These are phyloP conservation scores for Cherax quadricarinatus DNA, from an alignment of 1,140 invertebrate species.

Conservation along the genomic window DNA sequence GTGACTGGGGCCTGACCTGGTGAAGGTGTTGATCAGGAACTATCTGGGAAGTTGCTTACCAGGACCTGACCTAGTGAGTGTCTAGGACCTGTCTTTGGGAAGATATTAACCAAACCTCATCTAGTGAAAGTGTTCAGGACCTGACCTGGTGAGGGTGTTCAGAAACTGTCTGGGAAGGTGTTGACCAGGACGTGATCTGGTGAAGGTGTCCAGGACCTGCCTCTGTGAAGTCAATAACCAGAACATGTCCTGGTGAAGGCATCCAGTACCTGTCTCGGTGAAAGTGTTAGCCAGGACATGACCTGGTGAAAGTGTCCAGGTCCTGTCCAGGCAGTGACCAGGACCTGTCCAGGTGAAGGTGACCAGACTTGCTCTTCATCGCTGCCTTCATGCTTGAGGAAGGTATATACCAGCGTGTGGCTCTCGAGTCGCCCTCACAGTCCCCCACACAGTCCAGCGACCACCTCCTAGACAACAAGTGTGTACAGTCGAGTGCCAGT, in stretches of 20 bases:
- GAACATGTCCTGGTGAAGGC: not conserved
- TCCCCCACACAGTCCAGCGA: constrained; percentile 65
- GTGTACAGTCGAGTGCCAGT: constrained; percentile 65
- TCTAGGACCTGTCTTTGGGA: too few relatives aligned
- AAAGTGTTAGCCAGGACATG: not conserved
- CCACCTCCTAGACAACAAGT: constrained; percentile 65
- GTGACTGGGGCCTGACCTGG: too few relatives aligned
- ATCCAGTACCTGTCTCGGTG: not conserved
- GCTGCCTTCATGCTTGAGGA: constrained; percentile 64
- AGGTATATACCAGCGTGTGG: constrained; percentile 61
- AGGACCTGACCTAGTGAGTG: constrained; percentile 12
- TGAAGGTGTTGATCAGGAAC: not conserved
- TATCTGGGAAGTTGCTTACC: constrained; percentile 14
- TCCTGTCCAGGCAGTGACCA: not conserved
- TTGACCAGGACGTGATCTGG: not conserved
- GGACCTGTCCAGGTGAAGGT: constrained; percentile 18
- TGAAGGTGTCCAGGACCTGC: not conserved
- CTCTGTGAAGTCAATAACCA: not conserved
- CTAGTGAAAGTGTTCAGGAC: not conserved
- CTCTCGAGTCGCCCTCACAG: constrained; percentile 64
- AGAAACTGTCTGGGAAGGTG: not conserved
- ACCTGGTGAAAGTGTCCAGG: not conserved
- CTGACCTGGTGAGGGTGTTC: not conserved
- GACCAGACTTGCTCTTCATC: not conserved
- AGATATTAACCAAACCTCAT: too few relatives aligned